Evolutionary conservation across 1,140 invertebrate species (phyloP), one percentile per base, ranked within the genome.

Genomic region (Leptinotarsa undecemlineata): DNA sequence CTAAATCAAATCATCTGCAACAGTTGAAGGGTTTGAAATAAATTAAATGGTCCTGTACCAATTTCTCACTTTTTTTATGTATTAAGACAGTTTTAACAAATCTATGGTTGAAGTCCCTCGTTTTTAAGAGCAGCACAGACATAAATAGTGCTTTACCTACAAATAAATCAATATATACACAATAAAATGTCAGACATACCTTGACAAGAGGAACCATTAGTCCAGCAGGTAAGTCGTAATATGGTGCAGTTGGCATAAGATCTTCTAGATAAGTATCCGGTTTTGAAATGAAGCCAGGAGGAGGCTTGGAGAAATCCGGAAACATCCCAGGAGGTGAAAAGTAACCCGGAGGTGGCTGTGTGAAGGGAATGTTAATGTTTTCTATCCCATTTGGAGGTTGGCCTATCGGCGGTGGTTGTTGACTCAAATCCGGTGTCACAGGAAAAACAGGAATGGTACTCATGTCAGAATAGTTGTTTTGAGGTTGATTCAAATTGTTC

Each of bases 221-320:
- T 69, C 96, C 97, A 76, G 97, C 97, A 17, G 98, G 98, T 70
- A 99, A 87, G 84, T 99, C 97, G 85, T 94, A 99, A 84, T 99
- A 99, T 67, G 97, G 96, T 77, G 96, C 92, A 71, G 93, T 93
- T 15, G 96, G 96, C 86, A 96, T 91, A 68, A 95, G 86, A 77
- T 95, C 93, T 78, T 95, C 92, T 13, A 84, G 76, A 73, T 84
- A 75, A 75, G 87, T 75, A 82, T 86, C 76, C 8, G 88, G 87
- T 3, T 88, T 87, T 8, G 86, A 85, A 3, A 89, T 88, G 84
- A 95, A 94, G 21, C 94, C 93, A 51, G 92, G 94, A 1, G 95
- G 95, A 6, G 94, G 95, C 81, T 93, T 94, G 48, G 92, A 94
- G 79, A 96, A 90, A 86, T 96, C 94, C 47, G 93, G 93, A 82